Conservation (phyloP, 2,113 vertebrate genomes). For the Malurus alboscapulatus region DNA sequence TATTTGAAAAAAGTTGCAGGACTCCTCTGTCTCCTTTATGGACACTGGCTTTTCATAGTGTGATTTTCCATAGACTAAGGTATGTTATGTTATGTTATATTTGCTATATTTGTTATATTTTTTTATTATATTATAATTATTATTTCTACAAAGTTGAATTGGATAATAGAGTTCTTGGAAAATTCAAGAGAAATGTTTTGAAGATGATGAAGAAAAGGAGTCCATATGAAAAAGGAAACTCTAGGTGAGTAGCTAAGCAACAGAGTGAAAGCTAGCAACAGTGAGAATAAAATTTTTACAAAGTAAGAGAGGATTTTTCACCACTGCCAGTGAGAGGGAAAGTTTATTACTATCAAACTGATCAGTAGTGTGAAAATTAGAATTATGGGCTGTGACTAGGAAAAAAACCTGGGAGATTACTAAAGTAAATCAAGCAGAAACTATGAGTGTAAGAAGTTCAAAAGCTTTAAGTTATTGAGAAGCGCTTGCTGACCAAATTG, state of each 20-base stretch:
- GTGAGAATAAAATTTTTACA: background rate
- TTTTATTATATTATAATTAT: background rate
- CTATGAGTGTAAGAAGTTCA: background rate
- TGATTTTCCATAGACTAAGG: too few relatives aligned
- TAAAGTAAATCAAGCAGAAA: background rate
- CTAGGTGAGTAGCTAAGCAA: background rate
- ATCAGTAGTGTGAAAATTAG: background rate
- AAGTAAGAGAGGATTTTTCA: background rate
- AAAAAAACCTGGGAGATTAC: background rate
- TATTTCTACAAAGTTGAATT: background rate
- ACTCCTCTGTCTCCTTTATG: too few relatives aligned
- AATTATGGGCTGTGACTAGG: background rate
- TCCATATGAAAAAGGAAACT: background rate
- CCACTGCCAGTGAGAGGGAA: background rate
- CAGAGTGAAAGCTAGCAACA: background rate
- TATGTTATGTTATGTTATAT: background rate
- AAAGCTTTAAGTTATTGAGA: background rate
- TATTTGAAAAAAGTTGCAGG: too few relatives aligned
- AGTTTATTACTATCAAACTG: background rate
- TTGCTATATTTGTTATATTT: background rate
- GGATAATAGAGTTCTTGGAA: background rate
- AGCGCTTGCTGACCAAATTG: background rate
- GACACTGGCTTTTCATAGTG: too few relatives aligned
- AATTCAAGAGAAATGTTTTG: background rate
- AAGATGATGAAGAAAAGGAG: background rate